phyloP scores from a whole-genome alignment of 2,797 vertebrate genomes.

The Coregonus sp. region DNA sequence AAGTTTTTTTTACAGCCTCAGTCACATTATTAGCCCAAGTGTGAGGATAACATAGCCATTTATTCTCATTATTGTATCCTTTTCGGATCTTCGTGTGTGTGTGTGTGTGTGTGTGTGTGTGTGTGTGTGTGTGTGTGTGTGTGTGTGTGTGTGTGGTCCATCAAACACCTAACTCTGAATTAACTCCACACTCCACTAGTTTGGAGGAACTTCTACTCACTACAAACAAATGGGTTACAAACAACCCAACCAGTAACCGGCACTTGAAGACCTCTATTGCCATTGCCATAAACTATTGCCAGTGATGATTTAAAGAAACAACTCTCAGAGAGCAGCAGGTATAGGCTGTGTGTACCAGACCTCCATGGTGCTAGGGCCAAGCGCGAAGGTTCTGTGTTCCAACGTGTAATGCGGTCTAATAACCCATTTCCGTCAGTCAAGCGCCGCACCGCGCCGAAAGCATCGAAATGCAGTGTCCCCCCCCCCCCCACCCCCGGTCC shows the following conservation, averaged over 20 bases:
- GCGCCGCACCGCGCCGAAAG: slow-evolving; percentile 56
- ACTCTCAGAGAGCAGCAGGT: neutral
- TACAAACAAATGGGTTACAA: too few relatives aligned
- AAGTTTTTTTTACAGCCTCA: neutral
- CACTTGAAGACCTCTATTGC: neutral
- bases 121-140: too few relatives aligned
- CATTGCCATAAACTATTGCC: neutral
- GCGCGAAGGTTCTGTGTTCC: neutral
- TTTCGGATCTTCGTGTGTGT: too few relatives aligned
- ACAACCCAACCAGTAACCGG: too few relatives aligned
- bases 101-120: too few relatives aligned
- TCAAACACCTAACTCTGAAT: too few relatives aligned
- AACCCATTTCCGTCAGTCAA: slow-evolving; percentile 72
- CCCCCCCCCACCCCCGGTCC: too few relatives aligned
- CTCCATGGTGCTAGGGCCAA: neutral
- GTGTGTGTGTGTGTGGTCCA: too few relatives aligned
- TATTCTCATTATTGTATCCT: too few relatives aligned
- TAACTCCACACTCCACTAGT: neutral
- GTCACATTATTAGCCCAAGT: neutral
- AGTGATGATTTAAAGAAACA: neutral
- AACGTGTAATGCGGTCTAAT: slow-evolving; percentile 66
- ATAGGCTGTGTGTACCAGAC: neutral
- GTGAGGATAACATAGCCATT: too few relatives aligned
- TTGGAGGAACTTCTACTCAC: neutral
- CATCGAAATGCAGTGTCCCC: slow-evolving; percentile 59